Evolutionary conservation across 2,113 vertebrate genomes (phyloP), one percentile per base, ranked within the genome.

Genomic region (Hoplias malabaricus): DNA sequence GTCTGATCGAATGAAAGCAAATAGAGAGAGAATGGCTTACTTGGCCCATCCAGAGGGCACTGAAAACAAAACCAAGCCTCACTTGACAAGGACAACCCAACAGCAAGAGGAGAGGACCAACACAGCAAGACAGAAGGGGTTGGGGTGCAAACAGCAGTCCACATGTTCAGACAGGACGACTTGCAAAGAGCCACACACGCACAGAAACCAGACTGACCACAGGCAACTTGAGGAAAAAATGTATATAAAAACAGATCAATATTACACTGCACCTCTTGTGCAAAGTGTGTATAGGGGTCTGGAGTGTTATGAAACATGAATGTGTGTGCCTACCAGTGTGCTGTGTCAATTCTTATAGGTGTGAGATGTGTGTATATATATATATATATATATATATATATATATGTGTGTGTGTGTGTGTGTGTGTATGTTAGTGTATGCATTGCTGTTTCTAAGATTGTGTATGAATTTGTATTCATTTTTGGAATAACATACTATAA

Each of bases 181-280:
- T 80, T 71, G 75, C 82, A 81, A 67, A 79, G 72, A 76, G 72
- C 53, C 74, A 78, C 82, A 75, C 53, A 80, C 42, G 31, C 72
- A 75, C 72, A 77, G 54, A 83, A 75, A 80, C 57, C 67, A 78
- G 67, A 53, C 72, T 31, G 43, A 77, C 53, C 74, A 82, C 67
- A 70, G 79, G 76, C 67, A 63, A 68, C 59, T 71, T 76, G 73
- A 61, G 74, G 73, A 70, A 16, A 13, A 50, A 80, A 87, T 82
- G 83, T 79, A 78, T 62, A 66, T 84, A 25, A 87, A 88, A 88
- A 84, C 88, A 83, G 33, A 90, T 75, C 71, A 82, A 88, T 81
- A 85, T 80, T 83, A 75, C 84, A 88, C 85, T 85, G 89, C 87
- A 92, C 84, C 87, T 87, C 88, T 85, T 86, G 88, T 90, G 88